Evolutionary conservation across 2,113 vertebrate genomes (phyloP), one percentile per base, ranked within the genome.

Genomic region (Gasterosteus aculeatus): DNA sequence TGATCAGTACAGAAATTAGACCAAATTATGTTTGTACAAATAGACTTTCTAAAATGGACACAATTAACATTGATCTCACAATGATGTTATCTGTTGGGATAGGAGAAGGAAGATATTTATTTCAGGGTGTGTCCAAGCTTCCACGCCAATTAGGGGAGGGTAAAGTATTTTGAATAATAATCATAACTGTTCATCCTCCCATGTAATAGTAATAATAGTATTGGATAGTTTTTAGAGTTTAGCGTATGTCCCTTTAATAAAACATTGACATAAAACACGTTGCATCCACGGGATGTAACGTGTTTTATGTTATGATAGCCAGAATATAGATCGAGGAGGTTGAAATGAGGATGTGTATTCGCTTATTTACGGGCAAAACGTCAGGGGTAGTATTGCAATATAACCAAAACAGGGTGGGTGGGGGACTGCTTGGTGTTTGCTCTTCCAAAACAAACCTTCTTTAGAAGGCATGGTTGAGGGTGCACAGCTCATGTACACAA

Each of bases 111-210:
- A 60, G 29, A 31, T 62, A 51, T 41, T 65, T 75, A 47, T 79
- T 80, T 61, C 79, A 82, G 86, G 90, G 87, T 89, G 88, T 90
- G 85, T 82, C 85, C 82, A 77, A 58, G 54, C 47, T 44, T 60
- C 41, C 57, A 80, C 47, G 44, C 61, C 75, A 83, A 86, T 86
- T 41, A 54, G 65, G 80, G 53, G 72, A 81, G 14, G 19, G 7
- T 54, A 69, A 10, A 69, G 58, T 63, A 10, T n/a, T 26, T 31
- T 18, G 59, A 70, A 63, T 80, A 38, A 64, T 5, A 35, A 33
- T 33, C 4, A 59, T 18, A 35, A 38, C 2, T 14, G 31, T 4
- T 18, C 16, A 59, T 38, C 18, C 57, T 18, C 33, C 16, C 15
- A 35, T 59, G 57, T 59, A 35, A 12, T 56, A 56, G 26, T 29